phyloP scores from a whole-genome alignment of 2,888 invertebrate species.

The Parnassius glacialis region DNA sequence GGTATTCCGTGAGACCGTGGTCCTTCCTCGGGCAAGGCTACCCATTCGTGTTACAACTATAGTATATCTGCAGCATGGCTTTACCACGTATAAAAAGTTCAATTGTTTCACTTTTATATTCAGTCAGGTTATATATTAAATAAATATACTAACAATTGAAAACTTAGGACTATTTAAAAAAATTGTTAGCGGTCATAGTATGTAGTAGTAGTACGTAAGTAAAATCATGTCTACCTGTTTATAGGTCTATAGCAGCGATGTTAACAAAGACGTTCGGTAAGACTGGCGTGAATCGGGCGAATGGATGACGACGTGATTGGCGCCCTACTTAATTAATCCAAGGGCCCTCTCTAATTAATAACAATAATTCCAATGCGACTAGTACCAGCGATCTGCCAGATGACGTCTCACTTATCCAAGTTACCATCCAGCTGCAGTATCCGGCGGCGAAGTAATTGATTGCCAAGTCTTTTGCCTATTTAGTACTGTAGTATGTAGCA shows the following conservation, averaged over 20 bases:
- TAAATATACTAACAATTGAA: too few species aligned
- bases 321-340: slow-evolving; percentile 77
- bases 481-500: background rate
- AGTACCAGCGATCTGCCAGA: slow-evolving; percentile 61
- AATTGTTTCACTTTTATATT: too few species aligned
- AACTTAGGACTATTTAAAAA: too few species aligned
- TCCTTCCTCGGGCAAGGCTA: too few species aligned
- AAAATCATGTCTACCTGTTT: slow-evolving; percentile 34
- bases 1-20: too few species aligned
- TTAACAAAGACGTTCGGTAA: slow-evolving; percentile 74
- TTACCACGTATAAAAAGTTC: too few species aligned
- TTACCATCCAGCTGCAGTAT: slow-evolving; percentile 11
- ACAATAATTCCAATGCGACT: slow-evolving; percentile 69
- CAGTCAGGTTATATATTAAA: too few species aligned
- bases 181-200: too few species aligned
- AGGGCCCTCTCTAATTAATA: slow-evolving; percentile 76
- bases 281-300: slow-evolving; percentile 61
- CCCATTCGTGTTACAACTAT: too few species aligned
- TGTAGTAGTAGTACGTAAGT: too few species aligned
- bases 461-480: slow-evolving; percentile 5
- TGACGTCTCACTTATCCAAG: slow-evolving; percentile 52
- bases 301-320: slow-evolving; percentile 73
- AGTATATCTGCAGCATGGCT: too few species aligned
- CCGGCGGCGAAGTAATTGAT: background rate
- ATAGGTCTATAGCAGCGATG: slow-evolving; percentile 55